Evolutionary conservation across 2,797 vertebrate species (phyloP), one percentile per base, ranked within the genome.

Genomic region (Acanthornis magna): DNA sequence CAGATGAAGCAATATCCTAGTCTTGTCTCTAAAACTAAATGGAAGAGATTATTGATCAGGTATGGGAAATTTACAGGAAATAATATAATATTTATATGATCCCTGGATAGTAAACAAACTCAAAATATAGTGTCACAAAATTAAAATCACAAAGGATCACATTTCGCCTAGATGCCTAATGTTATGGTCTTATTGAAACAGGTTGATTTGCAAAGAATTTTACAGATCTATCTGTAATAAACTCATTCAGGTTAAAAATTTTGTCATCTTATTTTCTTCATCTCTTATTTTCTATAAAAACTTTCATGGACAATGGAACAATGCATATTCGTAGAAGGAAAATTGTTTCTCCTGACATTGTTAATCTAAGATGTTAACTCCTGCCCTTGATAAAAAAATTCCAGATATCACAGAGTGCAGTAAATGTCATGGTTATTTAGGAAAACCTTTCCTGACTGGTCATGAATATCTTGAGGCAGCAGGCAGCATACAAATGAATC

Each of bases 81-180:
- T n/a, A 53, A 61, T 73, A 47, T 6, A 57, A 72, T 61, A 48
- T 48, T 47, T 20, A 2, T 85, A 58, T 86, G 22, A 32, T n/a
- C 36, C 2, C 25, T 51, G 61, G 30, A 42, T 74, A 50, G 5
- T 3, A 3, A 89, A 62, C 2, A 54, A 96, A 93, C 12, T 84
- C 67, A 93, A 88, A 95, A 74, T 27, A 67, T 2, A 23, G 2
- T 4, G 47, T 36, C 67, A 73, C 15, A 30, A 78, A 81, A 88
- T 86, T 93, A 74, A 95, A 96, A 84, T 79, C 61, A 89, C 19
- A 88, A 84, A 85, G 58, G 43, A 43, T 89, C 67, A 45, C 68
- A 51, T 91, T 91, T 91, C 85, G 55, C 22, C 7, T 48, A 89
- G 32, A 50, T 61, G 43, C 16, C 19, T 72, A 71, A 93, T 57